These are phyloP conservation scores for Daubentonia madagascariensis DNA, from an alignment of 2,113 vertebrate genomes.

Conservation along the genomic window DNA sequence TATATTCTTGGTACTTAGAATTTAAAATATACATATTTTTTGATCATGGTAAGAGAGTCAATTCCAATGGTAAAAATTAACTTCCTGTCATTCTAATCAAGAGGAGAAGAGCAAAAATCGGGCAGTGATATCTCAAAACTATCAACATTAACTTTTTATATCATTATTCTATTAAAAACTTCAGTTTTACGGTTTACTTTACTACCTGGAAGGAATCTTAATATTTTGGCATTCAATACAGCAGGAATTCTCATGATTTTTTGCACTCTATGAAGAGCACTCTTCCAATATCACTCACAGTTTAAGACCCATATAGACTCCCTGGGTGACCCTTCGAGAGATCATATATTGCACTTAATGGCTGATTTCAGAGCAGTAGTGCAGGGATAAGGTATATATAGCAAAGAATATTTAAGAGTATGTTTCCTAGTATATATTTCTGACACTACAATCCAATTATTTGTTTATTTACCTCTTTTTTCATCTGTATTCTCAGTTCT, in stretches of 20 bases:
- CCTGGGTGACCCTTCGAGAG: background rate
- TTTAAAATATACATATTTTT: background rate
- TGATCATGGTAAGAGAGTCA: background rate
- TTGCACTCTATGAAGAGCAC: background rate
- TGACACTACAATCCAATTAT: background rate
- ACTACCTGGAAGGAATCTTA: background rate
- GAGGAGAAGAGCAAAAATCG: background rate
- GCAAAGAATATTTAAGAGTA: background rate
- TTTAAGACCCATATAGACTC: background rate
- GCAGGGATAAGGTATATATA: background rate
- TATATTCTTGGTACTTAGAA: background rate
- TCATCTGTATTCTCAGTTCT: background rate
- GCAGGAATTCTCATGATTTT: background rate
- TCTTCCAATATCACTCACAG: background rate
- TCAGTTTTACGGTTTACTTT: background rate
- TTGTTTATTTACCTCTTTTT: background rate
- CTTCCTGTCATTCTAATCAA: background rate
- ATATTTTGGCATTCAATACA: background rate
- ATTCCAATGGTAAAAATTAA: background rate
- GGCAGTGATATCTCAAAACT: background rate
- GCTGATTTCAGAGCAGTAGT: background rate
- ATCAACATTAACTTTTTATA: background rate
- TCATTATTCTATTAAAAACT: background rate
- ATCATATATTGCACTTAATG: background rate
- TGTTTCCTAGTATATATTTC: background rate